Conservation (phyloP, 2,888 invertebrate genomes). For the Hypolimnas misippus region DNA sequence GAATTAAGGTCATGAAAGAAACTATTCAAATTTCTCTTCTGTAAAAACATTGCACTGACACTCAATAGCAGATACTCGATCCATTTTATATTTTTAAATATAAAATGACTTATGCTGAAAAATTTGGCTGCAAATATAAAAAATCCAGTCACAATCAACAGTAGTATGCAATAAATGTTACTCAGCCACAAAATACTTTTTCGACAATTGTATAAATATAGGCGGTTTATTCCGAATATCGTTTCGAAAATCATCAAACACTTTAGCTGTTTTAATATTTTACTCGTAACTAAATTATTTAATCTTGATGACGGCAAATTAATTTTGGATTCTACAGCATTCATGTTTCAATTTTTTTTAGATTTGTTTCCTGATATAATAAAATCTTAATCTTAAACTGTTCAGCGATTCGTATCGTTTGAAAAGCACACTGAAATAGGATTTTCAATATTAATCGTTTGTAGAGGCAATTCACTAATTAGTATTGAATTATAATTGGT, state of each 20-base stretch:
- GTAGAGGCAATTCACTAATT: too few species aligned
- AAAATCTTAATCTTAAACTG: background rate
- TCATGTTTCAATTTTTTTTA: background rate
- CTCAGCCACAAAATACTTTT: constrained; percentile 6
- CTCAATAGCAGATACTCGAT: constrained; percentile 55
- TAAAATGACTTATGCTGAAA: constrained; percentile 46
- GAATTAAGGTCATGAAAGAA: constrained; percentile 54
- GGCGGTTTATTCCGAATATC: constrained; percentile 14
- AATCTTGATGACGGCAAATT: background rate
- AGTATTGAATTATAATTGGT: too few species aligned
- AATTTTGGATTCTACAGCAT: background rate
- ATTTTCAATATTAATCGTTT: too few species aligned
- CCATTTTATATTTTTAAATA: constrained; percentile 51
- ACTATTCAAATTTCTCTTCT: constrained; percentile 49
- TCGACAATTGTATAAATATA: constrained; percentile 12
- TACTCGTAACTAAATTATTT: background rate
- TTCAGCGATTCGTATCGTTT: background rate
- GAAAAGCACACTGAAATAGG: too few species aligned
- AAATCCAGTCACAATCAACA: background rate
- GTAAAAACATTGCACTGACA: constrained; percentile 47
- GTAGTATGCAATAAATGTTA: constrained; percentile 6
- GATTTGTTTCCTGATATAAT: background rate
- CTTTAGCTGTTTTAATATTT: constrained; percentile 5
- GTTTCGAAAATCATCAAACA: constrained; percentile 9
- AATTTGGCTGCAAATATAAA: background rate